Evolutionary conservation across 2,888 invertebrate genomes (phyloP), one percentile per base, ranked within the genome.

Genomic region (Pammene aurita): DNA sequence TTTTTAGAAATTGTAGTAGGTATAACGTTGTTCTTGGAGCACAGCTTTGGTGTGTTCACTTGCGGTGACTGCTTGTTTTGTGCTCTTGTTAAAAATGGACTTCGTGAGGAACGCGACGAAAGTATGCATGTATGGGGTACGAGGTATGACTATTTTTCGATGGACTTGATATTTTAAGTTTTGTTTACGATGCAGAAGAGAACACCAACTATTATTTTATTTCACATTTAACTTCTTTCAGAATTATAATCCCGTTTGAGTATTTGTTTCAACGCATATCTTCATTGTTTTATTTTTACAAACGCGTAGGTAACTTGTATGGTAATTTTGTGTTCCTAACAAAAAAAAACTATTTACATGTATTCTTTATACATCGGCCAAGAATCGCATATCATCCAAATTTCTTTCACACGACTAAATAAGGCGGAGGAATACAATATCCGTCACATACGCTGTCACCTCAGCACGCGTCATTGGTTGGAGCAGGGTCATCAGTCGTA

Each of bases 401-500:
- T 14, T 46, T 46, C 7, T 13, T 38, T 11, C 48, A 41, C 18
- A 16, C n/a, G 18, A 14, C 14, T 26, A 65, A 65, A 44, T 44
- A 62, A 41, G 42, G 13, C 34, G 18, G 14, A 41, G n/a, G 35
- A 63, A 63, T 42, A 67, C 50, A 63, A 58, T 52, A 68, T 68
- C 68, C 57, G 69, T 65, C 72, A 67, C 66, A 67, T 55, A 70
- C 26, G 41, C 61, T 55, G 68, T 64, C 68, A 58, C 57, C 34
- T 56, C 56, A 16, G 26, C 48, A 44, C 68, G 68, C 63, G 58
- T 57, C 67, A 57, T 57, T 35, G 18, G 42, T 16, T 50, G 46
- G 55, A 48, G 67, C 16, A 35, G 58, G 63, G 63, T 64, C 69
- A 68, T 68, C 68, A 68, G 68, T 68, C 67, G 67, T 64, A 52